A percentile compares a stretch with the other conserved stretches of the same genome.
phyloP scores from a whole-genome alignment of 2,797 vertebrate species.

The Falco columbarius region DNA sequence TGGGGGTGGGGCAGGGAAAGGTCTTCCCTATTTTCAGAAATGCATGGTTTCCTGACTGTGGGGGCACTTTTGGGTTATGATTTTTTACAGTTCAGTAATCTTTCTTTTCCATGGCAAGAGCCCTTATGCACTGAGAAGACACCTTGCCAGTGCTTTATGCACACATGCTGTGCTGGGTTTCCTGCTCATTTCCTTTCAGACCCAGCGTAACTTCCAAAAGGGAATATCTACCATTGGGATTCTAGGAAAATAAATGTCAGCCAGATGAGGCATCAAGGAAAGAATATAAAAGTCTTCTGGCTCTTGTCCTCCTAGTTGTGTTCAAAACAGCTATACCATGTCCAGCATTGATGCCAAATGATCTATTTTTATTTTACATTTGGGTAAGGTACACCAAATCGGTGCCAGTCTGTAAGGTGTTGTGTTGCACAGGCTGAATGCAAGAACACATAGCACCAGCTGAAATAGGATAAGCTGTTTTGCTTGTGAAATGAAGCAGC shows the following conservation, averaged over 20 bases:
- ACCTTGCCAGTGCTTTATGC: neutral
- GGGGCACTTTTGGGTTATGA: neutral
- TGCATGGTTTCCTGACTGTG: neutral
- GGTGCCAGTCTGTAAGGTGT: neutral
- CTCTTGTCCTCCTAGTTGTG: neutral
- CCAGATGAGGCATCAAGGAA: neutral
- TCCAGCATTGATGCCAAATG: neutral
- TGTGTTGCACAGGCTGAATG: neutral
- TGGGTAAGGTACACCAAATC: neutral
- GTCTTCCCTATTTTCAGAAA: neutral
- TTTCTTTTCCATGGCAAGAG: neutral
- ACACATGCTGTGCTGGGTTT: neutral
- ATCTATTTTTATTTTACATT: neutral
- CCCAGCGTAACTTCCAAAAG: neutral
- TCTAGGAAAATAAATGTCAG: neutral
- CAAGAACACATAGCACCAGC: neutral
- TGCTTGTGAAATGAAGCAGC: neutral
- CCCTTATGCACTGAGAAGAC: rapidly evolving
- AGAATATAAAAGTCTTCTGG: neutral
- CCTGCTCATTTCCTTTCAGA: neutral
- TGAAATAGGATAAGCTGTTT: neutral
- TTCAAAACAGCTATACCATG: neutral
- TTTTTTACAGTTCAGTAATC: neutral
- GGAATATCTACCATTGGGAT: neutral
- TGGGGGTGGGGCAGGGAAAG: neutral